Conservation (phyloP, 2,888 invertebrate species). For the Hymenopus coronatus region DNA sequence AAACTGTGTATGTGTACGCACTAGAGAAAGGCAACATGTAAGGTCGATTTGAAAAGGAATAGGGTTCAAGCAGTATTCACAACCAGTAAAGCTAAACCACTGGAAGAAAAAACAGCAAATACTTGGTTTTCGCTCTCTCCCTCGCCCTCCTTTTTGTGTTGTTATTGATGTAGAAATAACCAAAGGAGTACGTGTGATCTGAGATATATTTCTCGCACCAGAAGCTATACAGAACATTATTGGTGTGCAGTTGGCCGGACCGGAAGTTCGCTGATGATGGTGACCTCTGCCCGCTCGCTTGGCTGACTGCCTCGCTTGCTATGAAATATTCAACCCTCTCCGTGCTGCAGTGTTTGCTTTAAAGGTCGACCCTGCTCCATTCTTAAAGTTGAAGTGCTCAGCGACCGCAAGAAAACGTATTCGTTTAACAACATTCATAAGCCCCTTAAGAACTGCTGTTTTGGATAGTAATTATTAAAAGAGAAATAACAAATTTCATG, state of each 20-base stretch:
- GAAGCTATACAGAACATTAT: background rate
- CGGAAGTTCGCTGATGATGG: background rate
- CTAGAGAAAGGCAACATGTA: too few relatives aligned
- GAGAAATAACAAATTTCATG: background rate
- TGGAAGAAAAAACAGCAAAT: too few relatives aligned
- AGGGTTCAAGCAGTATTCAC: too few relatives aligned
- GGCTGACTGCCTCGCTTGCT: background rate
- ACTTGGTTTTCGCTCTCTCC: too few relatives aligned
- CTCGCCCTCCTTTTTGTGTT: too few relatives aligned
- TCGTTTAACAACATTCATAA: background rate
- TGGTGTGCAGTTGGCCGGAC: background rate
- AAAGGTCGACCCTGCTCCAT: background rate
- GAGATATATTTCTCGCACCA: too few relatives aligned
- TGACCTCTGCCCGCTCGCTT: background rate
- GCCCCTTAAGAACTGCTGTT: background rate
- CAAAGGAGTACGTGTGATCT: too few relatives aligned
- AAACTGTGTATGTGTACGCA: too few relatives aligned
- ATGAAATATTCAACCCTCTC: constrained; percentile 13
- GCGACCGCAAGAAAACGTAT: background rate
- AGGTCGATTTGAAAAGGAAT: too few relatives aligned
- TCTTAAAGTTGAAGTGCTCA: background rate
- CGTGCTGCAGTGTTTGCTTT: background rate
- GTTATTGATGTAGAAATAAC: too few relatives aligned
- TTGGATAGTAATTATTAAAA: background rate
- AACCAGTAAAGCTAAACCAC: too few relatives aligned